Conservation (phyloP, 1,140 invertebrate genomes). For the Carposina sasakii region DNA sequence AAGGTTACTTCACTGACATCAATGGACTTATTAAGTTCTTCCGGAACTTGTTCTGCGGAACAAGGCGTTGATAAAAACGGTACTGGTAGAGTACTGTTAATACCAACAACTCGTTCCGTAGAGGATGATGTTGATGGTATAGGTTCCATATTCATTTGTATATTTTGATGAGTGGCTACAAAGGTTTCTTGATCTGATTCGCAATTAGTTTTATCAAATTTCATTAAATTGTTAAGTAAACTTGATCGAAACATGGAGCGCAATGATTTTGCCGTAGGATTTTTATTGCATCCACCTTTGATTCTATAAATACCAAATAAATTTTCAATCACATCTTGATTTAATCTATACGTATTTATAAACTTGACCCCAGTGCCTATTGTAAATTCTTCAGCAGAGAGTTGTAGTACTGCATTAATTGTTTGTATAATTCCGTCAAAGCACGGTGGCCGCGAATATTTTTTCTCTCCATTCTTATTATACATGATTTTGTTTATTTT, state of each 20-base stretch:
- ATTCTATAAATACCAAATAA: constrained; percentile 22
- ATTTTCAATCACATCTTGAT: constrained; percentile 35
- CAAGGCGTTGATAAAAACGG: background rate
- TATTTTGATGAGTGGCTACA: constrained; percentile 3
- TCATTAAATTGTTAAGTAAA: constrained; percentile 19
- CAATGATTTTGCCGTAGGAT: constrained; percentile 18
- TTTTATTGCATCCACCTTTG: constrained; percentile 20
- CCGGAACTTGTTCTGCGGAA: background rate
- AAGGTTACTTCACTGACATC: constrained; percentile 1
- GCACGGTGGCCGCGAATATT: constrained; percentile 7
- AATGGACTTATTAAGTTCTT: background rate
- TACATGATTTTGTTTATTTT: constrained; percentile 10
- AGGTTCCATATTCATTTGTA: background rate
- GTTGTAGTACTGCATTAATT: constrained; percentile 17
- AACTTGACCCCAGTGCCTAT: constrained; percentile 16
- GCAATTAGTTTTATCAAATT: constrained; percentile 13
- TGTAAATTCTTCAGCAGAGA: constrained; percentile 13
- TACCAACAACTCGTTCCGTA: background rate
- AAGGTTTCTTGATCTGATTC: constrained; percentile 9
- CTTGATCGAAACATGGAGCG: constrained; percentile 23
- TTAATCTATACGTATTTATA: constrained; percentile 16
- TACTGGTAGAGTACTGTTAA: background rate
- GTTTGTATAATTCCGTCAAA: constrained; percentile 19
- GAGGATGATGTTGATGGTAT: background rate
- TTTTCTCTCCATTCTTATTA: constrained; percentile 6